These are phyloP conservation scores for Petrocephalus zakoni DNA, from an alignment of 2,113 vertebrate species.

Conservation along the genomic window DNA sequence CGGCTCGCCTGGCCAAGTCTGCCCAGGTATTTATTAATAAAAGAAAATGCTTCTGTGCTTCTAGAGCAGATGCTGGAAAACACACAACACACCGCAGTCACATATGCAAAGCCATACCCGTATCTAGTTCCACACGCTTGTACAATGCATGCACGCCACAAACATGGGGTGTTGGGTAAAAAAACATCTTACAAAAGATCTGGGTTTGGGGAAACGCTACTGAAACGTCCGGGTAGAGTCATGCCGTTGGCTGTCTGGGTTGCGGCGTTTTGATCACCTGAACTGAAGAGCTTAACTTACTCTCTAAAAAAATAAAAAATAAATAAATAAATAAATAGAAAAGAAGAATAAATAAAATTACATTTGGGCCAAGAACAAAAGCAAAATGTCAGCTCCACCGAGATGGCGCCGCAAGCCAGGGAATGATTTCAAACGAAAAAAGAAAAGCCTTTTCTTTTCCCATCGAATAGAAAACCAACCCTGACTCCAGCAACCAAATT, in stretches of 20 bases:
- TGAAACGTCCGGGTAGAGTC: neutral
- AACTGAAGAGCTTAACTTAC: neutral
- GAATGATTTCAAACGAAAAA: neutral
- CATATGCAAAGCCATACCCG: neutral
- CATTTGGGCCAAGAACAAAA: neutral
- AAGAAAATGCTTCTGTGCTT: neutral
- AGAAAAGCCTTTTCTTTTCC: neutral
- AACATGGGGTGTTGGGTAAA: neutral
- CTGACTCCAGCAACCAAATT: neutral
- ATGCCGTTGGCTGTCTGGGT: neutral
- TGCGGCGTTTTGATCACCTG: neutral
- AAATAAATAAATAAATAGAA: neutral
- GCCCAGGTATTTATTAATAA: neutral
- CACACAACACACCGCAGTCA: neutral
- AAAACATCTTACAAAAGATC: neutral
- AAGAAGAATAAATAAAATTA: neutral
- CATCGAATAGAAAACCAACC: neutral
- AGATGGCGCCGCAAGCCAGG: neutral
- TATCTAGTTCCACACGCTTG: neutral
- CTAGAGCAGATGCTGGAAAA: neutral
- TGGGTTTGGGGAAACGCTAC: neutral
- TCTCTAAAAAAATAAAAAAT: neutral
- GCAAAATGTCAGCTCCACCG: neutral
- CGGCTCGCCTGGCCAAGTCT: neutral
- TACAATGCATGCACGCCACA: neutral